Percentiles rank a stretch among this genome's conserved stretches.
These are phyloP conservation scores for Clitarchus hookeri DNA, from an alignment of 2,888 invertebrate genomes.

Conservation along the genomic window DNA sequence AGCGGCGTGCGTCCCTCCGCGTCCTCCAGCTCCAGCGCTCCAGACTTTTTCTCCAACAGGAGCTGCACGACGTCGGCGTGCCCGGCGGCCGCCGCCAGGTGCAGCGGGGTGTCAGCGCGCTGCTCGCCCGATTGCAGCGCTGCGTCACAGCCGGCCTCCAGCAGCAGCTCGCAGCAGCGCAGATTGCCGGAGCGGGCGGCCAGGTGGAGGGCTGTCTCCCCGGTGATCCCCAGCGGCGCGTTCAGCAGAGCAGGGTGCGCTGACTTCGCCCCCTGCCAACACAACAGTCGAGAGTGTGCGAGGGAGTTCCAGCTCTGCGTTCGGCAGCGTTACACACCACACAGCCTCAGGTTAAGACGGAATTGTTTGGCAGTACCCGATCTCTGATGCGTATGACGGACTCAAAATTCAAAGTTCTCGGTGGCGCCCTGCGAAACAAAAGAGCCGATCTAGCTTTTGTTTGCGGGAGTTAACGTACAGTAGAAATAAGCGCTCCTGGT, in stretches of 20 bases:
- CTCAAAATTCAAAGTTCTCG: too few relatives aligned
- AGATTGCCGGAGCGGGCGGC: slow-evolving; percentile 61
- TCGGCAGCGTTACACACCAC: too few relatives aligned
- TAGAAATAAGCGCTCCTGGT: too few relatives aligned
- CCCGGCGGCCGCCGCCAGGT: slow-evolving; percentile 23
- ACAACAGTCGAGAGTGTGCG: slow-evolving; percentile 30
- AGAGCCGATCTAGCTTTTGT: too few relatives aligned
- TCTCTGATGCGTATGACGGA: too few relatives aligned
- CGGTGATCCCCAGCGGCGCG: slow-evolving; percentile 50
- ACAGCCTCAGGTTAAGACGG: too few relatives aligned
- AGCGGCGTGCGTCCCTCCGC: slow-evolving; percentile 51
- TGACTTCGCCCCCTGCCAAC: slow-evolving; percentile 48
- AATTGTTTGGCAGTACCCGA: too few relatives aligned
- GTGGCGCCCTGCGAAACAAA: too few relatives aligned
- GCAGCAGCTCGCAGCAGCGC: slow-evolving; percentile 56
- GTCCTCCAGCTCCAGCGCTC: slow-evolving; percentile 41
- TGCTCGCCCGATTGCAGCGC: slow-evolving; percentile 48
- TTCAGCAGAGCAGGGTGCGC: slow-evolving; percentile 37
- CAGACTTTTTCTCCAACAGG: neutral
- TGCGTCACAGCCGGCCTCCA: slow-evolving; percentile 57
- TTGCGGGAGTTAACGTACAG: too few relatives aligned
- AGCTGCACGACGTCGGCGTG: slow-evolving; percentile 11
- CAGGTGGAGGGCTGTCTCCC: slow-evolving; percentile 60
- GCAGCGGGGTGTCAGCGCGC: neutral
- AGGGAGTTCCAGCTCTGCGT: too few relatives aligned